These are phyloP conservation scores for Thelaira solivaga DNA, from an alignment of 2,888 invertebrate genomes.

Conservation along the genomic window DNA sequence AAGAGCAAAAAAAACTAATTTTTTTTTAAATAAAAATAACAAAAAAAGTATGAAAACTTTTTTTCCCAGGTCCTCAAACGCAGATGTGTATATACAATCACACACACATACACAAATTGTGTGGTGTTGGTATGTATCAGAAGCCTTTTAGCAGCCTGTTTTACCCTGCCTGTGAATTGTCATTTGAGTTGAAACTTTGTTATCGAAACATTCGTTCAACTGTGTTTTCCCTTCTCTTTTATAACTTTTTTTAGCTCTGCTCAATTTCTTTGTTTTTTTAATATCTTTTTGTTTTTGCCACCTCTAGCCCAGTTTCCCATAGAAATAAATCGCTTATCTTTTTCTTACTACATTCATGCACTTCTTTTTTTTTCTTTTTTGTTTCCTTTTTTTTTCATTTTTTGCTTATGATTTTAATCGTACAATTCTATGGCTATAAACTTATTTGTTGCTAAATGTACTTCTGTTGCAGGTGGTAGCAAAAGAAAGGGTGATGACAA, in stretches of 20 bases:
- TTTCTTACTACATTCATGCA: neutral
- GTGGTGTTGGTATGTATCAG: neutral
- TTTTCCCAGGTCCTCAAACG: slow-evolving; percentile 17
- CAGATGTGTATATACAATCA: no score
- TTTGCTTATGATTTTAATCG: no score
- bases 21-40: neutral
- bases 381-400: no score
- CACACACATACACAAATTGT: neutral
- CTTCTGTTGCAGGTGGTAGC: neutral
- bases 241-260: slow-evolving; percentile 29
- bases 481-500: neutral
- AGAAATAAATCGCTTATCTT: neutral
- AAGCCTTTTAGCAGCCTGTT: neutral
- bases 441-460: slow-evolving; percentile 43
- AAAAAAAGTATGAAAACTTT: slow-evolving; percentile 4
- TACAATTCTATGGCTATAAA: slow-evolving; percentile 39
- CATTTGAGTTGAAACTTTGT: slow-evolving; percentile 44
- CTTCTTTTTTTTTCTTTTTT: slow-evolving; percentile 19
- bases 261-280: slow-evolving; percentile 7
- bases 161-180: neutral
- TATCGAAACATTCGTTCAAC: slow-evolving; percentile 41
- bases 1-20: neutral
- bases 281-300: slow-evolving; percentile 11
- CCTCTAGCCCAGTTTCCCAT: slow-evolving; percentile 26
- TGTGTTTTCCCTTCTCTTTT: slow-evolving; percentile 35